phyloP scores from a whole-genome alignment of 2,113 vertebrate genomes.

The Alethe diademata region DNA sequence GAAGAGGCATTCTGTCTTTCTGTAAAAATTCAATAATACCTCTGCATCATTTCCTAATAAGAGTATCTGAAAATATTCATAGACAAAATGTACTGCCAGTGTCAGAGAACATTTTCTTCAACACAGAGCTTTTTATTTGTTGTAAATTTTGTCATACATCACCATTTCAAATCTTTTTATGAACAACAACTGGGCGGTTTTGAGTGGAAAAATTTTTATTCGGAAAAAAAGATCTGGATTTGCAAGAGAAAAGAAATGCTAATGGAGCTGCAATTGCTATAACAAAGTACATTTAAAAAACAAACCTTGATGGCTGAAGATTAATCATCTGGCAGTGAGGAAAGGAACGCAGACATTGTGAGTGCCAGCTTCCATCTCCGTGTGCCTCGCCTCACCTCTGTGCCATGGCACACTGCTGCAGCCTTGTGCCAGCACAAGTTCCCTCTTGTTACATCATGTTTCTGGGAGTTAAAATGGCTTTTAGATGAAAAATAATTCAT shows the following conservation, averaged over 20 bases:
- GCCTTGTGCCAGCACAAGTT: background rate
- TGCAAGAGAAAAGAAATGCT: background rate
- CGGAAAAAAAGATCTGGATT: background rate
- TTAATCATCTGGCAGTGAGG: background rate
- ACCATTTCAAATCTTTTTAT: conserved; percentile 1
- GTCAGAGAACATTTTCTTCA: conserved; percentile 34
- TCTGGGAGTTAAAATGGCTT: background rate
- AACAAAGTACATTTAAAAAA: background rate
- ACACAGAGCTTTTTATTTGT: conserved; percentile 12
- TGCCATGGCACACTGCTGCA: background rate
- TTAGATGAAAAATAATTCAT: background rate
- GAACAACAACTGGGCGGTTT: background rate
- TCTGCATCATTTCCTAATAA: background rate
- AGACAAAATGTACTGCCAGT: conserved; percentile 34
- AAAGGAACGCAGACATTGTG: background rate
- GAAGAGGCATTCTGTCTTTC: background rate
- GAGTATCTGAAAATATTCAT: background rate
- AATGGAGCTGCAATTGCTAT: background rate
- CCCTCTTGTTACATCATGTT: background rate
- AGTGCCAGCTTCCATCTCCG: background rate
- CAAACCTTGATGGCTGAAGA: background rate
- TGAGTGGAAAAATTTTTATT: background rate
- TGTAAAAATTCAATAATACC: background rate
- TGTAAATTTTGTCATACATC: background rate
- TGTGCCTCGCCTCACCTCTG: background rate